Conservation (phyloP, 2,888 invertebrate species). For the Acronicta psi region DNA sequence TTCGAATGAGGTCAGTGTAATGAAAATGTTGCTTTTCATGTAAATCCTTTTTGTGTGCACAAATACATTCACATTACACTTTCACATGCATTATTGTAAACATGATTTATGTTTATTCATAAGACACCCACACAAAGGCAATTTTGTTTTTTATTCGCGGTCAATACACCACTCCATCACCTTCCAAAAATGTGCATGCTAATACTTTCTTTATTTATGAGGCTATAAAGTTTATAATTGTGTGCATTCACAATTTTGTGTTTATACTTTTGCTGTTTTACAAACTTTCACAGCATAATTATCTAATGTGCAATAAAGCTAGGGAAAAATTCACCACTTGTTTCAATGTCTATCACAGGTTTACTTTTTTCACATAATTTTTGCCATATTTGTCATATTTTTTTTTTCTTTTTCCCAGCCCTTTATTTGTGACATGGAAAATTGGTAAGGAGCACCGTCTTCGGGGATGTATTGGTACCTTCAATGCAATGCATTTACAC, state of each 20-base stretch:
- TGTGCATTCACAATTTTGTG: slow-evolving; percentile 11
- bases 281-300: slow-evolving; percentile 27
- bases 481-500: slow-evolving; percentile 98
- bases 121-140: slow-evolving; percentile 40
- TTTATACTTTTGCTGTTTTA: slow-evolving; percentile 28
- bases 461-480: slow-evolving; percentile 99
- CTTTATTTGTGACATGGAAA: slow-evolving; percentile 99
- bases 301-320: slow-evolving; percentile 24
- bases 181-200: slow-evolving; percentile 46
- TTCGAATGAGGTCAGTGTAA: slow-evolving; percentile 65
- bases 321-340: slow-evolving; percentile 17
- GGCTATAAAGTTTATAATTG: slow-evolving; percentile 45
- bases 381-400: slow-evolving; percentile 13
- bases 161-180: slow-evolving; percentile 54
- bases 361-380: slow-evolving; percentile 6
- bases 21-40: slow-evolving; percentile 40
- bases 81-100: slow-evolving; percentile 44
- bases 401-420: slow-evolving; percentile 90
- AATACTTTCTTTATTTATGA: slow-evolving; percentile 44
- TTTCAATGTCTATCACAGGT: slow-evolving; percentile 3
- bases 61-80: slow-evolving; percentile 34
- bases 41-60: slow-evolving; percentile 27
- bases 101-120: slow-evolving; percentile 25
- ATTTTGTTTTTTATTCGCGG: slow-evolving; percentile 44
- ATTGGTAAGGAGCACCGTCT: slow-evolving; percentile 98